Evolutionary conservation across 2,113 vertebrate genomes (phyloP), one percentile per base, ranked within the genome.

Genomic region (Lota lota): DNA sequence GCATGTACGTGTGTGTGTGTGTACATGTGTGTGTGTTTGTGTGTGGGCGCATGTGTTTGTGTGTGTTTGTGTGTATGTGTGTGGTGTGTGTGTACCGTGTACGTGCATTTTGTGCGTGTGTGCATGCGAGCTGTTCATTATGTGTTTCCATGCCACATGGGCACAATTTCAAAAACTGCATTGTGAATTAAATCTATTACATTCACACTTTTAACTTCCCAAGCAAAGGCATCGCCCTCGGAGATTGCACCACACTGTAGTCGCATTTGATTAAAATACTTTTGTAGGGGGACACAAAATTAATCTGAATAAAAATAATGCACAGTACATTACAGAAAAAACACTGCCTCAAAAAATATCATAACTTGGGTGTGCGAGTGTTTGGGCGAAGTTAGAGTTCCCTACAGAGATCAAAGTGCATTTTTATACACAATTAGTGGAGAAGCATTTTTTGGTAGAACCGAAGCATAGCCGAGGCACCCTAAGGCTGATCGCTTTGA

Each of bases 341-440:
- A 85, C 69, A 77, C 47, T 63, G 77, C 73, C 69, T 61, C 56
- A 77, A 74, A 87, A 78, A 81, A 72, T 33, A 66, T 63, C 28
- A 66, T 72, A 20, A 50, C 63, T 7, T 40, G 36, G 5, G 36
- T 40, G 36, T 40, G 3, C 69, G 73, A 69, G 71, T 70, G 68
- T 75, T 36, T 53, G 70, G 67, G 75, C 74, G 78, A 83, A 80
- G 66, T 83, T 72, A 72, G 79, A 73, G 70, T 84, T 79, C 72
- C 79, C 85, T 36, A 65, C 77, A 59, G 79, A 88, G 83, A 89
- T 90, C 84, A 92, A 91, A 90, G 88, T 72, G 69, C 14, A 80
- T 84, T 88, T 82, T 79, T 81, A 75, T 78, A 76, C 69, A 86
- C 78, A 91, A 89, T 90, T 88, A 88, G 73, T 67, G 66, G 67